Conservation (phyloP, 2,888 invertebrate genomes). For the Andrena camellia region DNA sequence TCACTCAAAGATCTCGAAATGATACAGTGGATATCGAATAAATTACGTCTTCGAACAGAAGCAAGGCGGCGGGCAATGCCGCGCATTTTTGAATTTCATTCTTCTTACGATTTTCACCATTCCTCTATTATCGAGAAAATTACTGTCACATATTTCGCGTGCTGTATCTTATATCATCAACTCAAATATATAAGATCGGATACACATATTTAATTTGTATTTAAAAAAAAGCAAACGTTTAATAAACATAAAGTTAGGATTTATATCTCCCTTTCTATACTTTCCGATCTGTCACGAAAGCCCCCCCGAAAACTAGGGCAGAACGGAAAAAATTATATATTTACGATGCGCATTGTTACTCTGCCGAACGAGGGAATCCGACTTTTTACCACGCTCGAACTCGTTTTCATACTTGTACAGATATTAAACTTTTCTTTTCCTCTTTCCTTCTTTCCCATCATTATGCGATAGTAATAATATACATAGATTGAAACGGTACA, state of each 20-base stretch:
- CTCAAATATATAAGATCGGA: neutral
- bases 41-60: neutral
- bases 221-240: no score
- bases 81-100: neutral
- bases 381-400: neutral
- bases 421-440: constrained; percentile 13
- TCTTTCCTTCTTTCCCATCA: neutral
- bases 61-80: neutral
- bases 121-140: constrained; percentile 15
- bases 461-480: neutral
- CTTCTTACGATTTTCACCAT: neutral
- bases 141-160: neutral
- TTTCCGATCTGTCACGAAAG: neutral
- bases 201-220: neutral
- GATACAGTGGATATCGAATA: neutral
- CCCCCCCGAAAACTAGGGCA: neutral
- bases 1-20: neutral
- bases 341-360: neutral
- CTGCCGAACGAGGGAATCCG: neutral
- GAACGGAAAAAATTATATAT: constrained; percentile 16
- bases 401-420: constrained; percentile 16
- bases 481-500: neutral
- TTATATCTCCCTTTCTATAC: neutral
- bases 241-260: no score
- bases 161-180: neutral